Conservation (phyloP, 2,797 vertebrate genomes). For the Micropoecilia bifurca region DNA sequence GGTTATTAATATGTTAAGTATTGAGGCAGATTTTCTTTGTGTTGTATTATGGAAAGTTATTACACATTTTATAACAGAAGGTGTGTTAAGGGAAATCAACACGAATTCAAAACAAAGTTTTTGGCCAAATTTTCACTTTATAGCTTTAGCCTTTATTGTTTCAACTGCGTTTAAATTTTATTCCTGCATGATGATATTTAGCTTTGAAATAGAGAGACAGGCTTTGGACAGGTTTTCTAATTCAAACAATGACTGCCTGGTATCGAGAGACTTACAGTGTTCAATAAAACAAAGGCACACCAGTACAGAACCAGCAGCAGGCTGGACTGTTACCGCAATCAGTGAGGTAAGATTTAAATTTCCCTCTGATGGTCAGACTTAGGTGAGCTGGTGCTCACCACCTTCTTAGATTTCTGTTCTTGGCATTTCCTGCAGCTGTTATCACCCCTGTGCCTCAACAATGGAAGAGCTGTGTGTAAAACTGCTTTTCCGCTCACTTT, state of each 20-base stretch:
- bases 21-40: not conserved
- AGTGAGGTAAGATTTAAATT: not conserved
- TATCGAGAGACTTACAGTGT: not conserved
- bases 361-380: conserved; percentile 1
- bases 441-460: not conserved
- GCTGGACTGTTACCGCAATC: not conserved
- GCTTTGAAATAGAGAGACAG: not conserved
- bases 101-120: not conserved
- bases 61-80: not conserved
- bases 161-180: not conserved
- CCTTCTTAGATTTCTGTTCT: not conserved
- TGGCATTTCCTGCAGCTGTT: not conserved
- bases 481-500: not conserved
- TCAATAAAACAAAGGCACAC: not conserved
- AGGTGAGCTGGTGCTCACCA: conserved; percentile 4
- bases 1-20: conserved; percentile 6
- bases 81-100: not conserved
- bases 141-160: not conserved
- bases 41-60: not conserved
- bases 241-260: not conserved
- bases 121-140: not conserved
- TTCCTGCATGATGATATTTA: not conserved
- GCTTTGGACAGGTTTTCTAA: not conserved
- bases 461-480: not conserved
- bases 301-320: not conserved